Conservation (phyloP, 2,797 vertebrate species). For the Sebastes kiyomatsui region DNA sequence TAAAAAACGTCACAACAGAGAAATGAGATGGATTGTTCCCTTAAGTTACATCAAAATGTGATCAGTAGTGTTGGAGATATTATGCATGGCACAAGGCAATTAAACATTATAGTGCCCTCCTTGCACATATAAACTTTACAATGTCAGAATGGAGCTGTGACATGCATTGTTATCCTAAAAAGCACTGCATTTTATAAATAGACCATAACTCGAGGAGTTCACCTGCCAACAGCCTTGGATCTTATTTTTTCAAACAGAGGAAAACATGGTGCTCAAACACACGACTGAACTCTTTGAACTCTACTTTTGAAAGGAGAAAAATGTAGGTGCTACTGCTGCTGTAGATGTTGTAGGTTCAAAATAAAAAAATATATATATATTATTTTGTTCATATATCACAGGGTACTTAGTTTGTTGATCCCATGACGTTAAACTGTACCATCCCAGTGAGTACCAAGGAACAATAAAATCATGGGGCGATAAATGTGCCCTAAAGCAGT, state of each 20-base stretch:
- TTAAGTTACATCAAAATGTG: slow-evolving; percentile 32
- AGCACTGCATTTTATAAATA: slow-evolving; percentile 34
- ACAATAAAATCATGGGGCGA: background rate
- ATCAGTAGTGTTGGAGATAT: slow-evolving; percentile 20
- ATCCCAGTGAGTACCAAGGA: background rate
- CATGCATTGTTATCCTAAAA: slow-evolving; percentile 27
- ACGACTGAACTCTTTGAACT: slow-evolving; percentile 5
- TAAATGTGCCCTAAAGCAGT: background rate
- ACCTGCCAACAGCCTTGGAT: background rate
- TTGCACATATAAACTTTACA: slow-evolving; percentile 15
- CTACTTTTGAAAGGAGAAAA: background rate
- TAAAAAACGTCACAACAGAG: slow-evolving; percentile 41
- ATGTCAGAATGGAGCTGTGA: slow-evolving; percentile 7
- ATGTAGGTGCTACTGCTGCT: background rate
- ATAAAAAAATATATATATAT: background rate
- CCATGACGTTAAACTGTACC: background rate
- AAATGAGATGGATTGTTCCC: slow-evolving; percentile 23
- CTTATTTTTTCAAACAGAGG: background rate
- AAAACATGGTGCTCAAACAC: slow-evolving; percentile 17
- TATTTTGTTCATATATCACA: background rate
- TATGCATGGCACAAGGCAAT: slow-evolving; percentile 16
- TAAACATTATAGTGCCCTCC: slow-evolving; percentile 22
- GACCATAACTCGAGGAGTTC: slow-evolving; percentile 1
- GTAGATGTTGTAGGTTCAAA: background rate
- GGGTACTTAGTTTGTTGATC: background rate